A percentile compares a stretch with the other conserved stretches of the same genome.
These are phyloP conservation scores for Porites rus DNA, from an alignment of 92 coral and sea anemone genomes.

Conservation along the genomic window DNA sequence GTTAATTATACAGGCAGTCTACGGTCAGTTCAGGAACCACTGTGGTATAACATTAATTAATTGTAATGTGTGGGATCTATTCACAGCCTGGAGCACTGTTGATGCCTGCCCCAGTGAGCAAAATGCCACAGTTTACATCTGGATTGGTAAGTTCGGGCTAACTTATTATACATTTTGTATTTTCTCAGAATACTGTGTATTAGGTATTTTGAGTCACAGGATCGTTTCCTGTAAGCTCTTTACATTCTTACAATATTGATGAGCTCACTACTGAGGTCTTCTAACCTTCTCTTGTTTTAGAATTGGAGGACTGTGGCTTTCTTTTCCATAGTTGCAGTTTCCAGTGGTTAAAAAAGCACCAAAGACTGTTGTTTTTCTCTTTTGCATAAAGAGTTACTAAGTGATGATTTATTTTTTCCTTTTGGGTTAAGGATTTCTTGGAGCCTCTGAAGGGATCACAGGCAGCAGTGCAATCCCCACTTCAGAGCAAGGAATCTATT, in stretches of 20 bases:
- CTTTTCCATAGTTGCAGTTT: no score
- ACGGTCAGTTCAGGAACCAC: not conserved
- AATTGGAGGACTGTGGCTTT: no score
- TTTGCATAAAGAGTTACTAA: no score
- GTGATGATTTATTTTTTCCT: not conserved
- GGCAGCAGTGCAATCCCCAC: conserved; percentile 51
- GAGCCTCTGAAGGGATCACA: conserved; percentile 82
- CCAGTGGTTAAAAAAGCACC: no score
- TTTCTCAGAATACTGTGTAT: not conserved
- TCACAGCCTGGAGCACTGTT: conserved; percentile 45
- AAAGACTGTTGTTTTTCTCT: no score
- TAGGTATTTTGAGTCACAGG: no score
- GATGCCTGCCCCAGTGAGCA: conserved; percentile 43
- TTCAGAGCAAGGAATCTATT: conserved; percentile 63
- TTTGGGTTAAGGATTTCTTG: conserved; percentile 74
- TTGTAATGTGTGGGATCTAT: not conserved
- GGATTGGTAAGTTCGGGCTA: conserved; percentile 69
- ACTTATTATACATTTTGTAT: not conserved
- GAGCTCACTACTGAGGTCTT: no score
- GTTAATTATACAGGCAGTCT: no score
- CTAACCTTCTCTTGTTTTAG: no score
- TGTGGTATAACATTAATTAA: not conserved
- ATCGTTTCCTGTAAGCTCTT: no score
- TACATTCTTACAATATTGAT: no score
- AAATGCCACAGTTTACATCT: conserved; percentile 73